Conservation (phyloP, 2,888 invertebrate genomes). For the Drosophila nigricruria region DNA sequence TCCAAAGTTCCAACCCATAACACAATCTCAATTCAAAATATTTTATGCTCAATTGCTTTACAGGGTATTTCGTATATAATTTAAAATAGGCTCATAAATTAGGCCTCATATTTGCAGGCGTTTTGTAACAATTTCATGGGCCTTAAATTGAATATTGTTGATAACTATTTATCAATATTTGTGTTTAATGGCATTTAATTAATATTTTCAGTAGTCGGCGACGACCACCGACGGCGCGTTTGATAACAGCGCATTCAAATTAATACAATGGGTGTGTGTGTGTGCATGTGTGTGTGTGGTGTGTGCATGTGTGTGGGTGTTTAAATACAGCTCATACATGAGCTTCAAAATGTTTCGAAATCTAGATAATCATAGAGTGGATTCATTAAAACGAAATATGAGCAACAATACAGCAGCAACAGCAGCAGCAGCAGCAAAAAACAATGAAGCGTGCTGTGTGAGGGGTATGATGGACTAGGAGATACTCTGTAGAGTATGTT, state of each 20-base stretch:
- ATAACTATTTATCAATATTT: slow-evolving; percentile 73
- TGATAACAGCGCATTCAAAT: slow-evolving; percentile 54
- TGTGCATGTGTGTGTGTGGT: slow-evolving; percentile 5
- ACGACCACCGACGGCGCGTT: slow-evolving; percentile 57
- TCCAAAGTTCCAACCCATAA: too few relatives aligned
- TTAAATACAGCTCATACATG: slow-evolving; percentile 37
- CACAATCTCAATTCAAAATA: background rate
- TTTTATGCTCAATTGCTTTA: background rate
- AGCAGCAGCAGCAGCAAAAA: slow-evolving; percentile 36
- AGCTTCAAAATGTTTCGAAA: slow-evolving; percentile 68
- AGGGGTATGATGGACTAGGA: background rate
- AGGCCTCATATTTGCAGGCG: slow-evolving; percentile 25
- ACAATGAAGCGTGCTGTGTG: slow-evolving; percentile 4
- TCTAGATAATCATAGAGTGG: slow-evolving; percentile 78
- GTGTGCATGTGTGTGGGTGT: slow-evolving; percentile 13
- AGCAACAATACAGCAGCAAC: slow-evolving; percentile 55
- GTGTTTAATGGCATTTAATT: slow-evolving; percentile 72
- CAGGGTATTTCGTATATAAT: slow-evolving; percentile 19
- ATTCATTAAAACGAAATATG: slow-evolving; percentile 81
- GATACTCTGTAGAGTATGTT: background rate
- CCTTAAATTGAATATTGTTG: slow-evolving; percentile 50
- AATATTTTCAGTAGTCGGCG: slow-evolving; percentile 73
- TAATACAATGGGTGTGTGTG: slow-evolving; percentile 28
- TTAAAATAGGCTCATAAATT: slow-evolving; percentile 38
- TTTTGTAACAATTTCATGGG: slow-evolving; percentile 39